Percentiles rank a stretch among this genome's conserved stretches.
phyloP scores from a whole-genome alignment of 2,888 invertebrate species.

The Drosophila rellima region DNA sequence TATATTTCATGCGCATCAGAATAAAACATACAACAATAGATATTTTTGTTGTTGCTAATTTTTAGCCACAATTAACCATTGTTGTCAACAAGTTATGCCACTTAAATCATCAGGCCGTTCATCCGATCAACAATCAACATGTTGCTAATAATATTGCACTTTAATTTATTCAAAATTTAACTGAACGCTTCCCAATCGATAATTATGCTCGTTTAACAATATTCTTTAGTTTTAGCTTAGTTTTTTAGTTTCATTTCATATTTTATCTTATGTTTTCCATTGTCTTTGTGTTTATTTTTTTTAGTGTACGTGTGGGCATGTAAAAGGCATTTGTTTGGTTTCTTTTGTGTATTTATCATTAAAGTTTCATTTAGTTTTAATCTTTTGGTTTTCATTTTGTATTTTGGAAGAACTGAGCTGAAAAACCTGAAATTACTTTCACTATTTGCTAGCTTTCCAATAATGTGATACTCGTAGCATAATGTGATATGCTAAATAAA shows the following conservation, averaged over 20 bases:
- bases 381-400: slow-evolving; percentile 12
- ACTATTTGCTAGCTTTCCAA: slow-evolving; percentile 51
- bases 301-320: slow-evolving; percentile 81
- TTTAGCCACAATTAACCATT: slow-evolving; percentile 57
- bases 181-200: slow-evolving; percentile 32
- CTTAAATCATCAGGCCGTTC: slow-evolving; percentile 31
- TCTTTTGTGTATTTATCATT: slow-evolving; percentile 49
- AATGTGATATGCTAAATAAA: slow-evolving; percentile 58
- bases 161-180: slow-evolving; percentile 28
- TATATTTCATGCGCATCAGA: slow-evolving; percentile 64
- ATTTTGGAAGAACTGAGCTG: slow-evolving; percentile 72
- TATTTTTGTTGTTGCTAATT: slow-evolving; percentile 44
- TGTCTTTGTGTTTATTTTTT: slow-evolving; percentile 14
- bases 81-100: slow-evolving; percentile 61
- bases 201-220: slow-evolving; percentile 46
- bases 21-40: slow-evolving; percentile 78
- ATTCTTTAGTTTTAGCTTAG: slow-evolving; percentile 29
- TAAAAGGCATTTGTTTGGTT: slow-evolving; percentile 83
- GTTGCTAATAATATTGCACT: slow-evolving; percentile 57
- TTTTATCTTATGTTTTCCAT: slow-evolving; percentile 30
- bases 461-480: slow-evolving; percentile 35
- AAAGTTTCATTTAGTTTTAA: slow-evolving; percentile 39
- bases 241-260: slow-evolving; percentile 23
- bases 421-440: slow-evolving; percentile 69
- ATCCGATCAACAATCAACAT: slow-evolving; percentile 68